These are phyloP conservation scores for Agrotis segetum DNA, from an alignment of 2,888 invertebrate species.

Conservation along the genomic window DNA sequence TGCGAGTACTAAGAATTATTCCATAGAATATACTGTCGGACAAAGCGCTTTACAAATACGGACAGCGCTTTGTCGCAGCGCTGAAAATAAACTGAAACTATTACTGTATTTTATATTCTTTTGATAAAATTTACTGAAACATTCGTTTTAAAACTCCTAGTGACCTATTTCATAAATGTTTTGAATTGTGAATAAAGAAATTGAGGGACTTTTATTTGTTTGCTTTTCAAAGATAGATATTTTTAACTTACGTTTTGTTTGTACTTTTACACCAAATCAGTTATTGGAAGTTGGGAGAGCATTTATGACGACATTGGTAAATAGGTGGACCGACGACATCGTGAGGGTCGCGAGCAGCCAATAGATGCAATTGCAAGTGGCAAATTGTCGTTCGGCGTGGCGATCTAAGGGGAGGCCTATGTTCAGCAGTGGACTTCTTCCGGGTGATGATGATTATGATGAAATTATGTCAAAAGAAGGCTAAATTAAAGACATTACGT, in stretches of 20 bases:
- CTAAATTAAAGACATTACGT: too few relatives aligned
- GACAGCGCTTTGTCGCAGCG: constrained; percentile 28
- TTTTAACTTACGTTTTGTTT: neutral
- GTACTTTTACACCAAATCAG: neutral
- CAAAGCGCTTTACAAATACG: constrained; percentile 50
- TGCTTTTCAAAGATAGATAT: neutral
- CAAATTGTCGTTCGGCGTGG: too few relatives aligned
- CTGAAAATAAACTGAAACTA: constrained; percentile 34
- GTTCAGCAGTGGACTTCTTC: too few relatives aligned
- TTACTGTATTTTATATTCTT: constrained; percentile 30
- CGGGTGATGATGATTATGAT: too few relatives aligned
- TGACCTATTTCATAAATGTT: constrained; percentile 28
- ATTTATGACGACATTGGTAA: too few relatives aligned
- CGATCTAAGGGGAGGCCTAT: too few relatives aligned
- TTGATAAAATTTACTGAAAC: constrained; percentile 23
- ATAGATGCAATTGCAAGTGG: too few relatives aligned
- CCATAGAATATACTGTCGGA: constrained; percentile 1
- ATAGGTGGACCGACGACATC: too few relatives aligned
- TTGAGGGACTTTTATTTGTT: neutral
- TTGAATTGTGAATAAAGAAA: neutral
- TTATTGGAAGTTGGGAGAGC: too few relatives aligned
- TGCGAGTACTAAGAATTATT: constrained; percentile 33
- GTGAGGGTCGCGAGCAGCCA: too few relatives aligned
- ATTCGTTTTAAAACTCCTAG: constrained; percentile 11
- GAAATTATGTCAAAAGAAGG: too few relatives aligned